Percentiles rank a stretch among this genome's conserved stretches.
These are phyloP conservation scores for Crossoptilon crossoptilon DNA, from an alignment of 2,797 vertebrate genomes.

Conservation along the genomic window DNA sequence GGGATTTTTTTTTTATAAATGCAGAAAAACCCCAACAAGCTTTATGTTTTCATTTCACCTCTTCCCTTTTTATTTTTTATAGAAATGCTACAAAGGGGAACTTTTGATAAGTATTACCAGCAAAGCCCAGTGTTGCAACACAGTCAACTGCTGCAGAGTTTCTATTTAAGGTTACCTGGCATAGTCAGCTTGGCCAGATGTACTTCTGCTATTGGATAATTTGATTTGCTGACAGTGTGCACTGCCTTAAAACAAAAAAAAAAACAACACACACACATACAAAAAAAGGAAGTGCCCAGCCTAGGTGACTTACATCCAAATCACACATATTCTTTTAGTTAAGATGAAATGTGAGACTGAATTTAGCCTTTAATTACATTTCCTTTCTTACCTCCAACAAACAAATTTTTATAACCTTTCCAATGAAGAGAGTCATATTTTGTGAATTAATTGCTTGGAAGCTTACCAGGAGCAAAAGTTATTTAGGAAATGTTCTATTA, in stretches of 20 bases:
- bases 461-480: constrained; percentile 67
- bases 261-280: neutral
- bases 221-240: constrained; percentile 84
- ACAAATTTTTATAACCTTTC: constrained; percentile 81
- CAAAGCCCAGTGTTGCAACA: constrained; percentile 75
- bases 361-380: constrained; percentile 84
- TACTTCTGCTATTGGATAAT: constrained; percentile 80
- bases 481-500: constrained; percentile 79
- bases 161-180: constrained; percentile 85
- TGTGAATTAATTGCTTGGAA: constrained; percentile 79
- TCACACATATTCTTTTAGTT: constrained; percentile 82
- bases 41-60: constrained; percentile 81
- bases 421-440: constrained; percentile 78
- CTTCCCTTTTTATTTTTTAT: constrained; percentile 87
- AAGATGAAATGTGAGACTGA: constrained; percentile 80
- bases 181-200: constrained; percentile 76
- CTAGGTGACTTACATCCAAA: constrained; percentile 83
- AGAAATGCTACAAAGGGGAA: constrained; percentile 84
- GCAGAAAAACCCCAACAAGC: constrained; percentile 63
- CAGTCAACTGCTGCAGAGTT: constrained; percentile 70
- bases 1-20: constrained; percentile 55
- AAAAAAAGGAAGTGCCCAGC: constrained; percentile 70
- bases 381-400: constrained; percentile 82
- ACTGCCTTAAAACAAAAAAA: constrained; percentile 65
- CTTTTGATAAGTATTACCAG: constrained; percentile 79